Evolutionary conservation across 1,140 invertebrate genomes (phyloP), one percentile per base, ranked within the genome.

Genomic region (Zaprionus ornatus): DNA sequence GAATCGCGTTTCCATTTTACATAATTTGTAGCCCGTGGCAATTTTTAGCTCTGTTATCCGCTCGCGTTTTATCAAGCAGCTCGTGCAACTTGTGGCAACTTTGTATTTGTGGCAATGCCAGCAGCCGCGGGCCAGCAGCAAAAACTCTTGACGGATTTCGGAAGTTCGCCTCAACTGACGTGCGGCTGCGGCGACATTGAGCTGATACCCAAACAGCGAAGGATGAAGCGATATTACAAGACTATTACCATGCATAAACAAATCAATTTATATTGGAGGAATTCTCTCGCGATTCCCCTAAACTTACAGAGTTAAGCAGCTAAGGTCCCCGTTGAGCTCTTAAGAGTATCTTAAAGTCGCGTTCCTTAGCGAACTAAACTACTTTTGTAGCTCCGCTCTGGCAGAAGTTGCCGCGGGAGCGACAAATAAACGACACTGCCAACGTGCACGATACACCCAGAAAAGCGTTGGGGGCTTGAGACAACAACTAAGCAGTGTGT

Each of bases 21-120:
- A 86, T 86, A 86, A 86, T 86, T 86, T 82, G 69, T 71, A 37
- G 83, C 82, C 40, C 17, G 42, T n/a, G 79, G 82, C 62, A 56
- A 74, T 66, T 74, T 74, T 72, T 66, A 73, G 80, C 75, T 69
- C 32, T 21, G 48, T 48, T 29, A 25, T 23, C 50, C 32, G 35
- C 6, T 19, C 15, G 62, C 68, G 17, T 68, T 68, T 68, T 55
- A 65, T 65, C 67, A 70, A 32, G 32, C 70, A 60, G 55, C 21
- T 57, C 52, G 40, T 45, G 48, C 71, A 61, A 68, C 65, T 67
- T 67, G 63, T 60, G 64, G 65, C 65, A 68, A 61, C 48, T 69
- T 61, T 74, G 56, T 62, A 15, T 48, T 17, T 68, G 19, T 17
- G 40, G 40, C 40, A 45, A 17, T 17, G 40, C 40, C 40, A 45